Evolutionary conservation across 2,113 vertebrate genomes (phyloP), one percentile per base, ranked within the genome.

Genomic region (Fulmarus glacialis): DNA sequence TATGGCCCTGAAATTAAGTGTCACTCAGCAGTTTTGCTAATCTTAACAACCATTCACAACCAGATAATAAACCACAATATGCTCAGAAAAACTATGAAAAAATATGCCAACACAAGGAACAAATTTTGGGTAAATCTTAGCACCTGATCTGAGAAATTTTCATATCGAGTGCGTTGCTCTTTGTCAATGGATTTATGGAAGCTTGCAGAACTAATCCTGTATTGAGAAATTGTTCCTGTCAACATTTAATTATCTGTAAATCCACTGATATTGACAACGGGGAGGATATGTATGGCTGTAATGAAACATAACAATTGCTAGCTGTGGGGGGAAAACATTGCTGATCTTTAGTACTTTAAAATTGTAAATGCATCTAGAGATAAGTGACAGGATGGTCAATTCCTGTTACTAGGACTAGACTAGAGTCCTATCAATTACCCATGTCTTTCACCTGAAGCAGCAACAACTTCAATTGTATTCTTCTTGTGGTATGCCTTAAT

Each of bases 1-100:
- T 94, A 92, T 60, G 12, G 38, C 30, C 40, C 89, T 77, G 82
- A 94, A 96, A 93, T 83, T 86, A 75, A 94, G 67, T 75, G 53
- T 90, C 79, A 74, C n/a, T 94, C 71, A 74, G 82, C 38, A 87
- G 47, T 78, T 97, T 88, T 93, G 6, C n/a, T 94, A 72, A 74
- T 84, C 82, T 74, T 79, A 95, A 71, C 34, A 90, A n/a, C 32
- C 29, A 87, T 79, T 81, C 77, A 72, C 23, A 67, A 87, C 4
- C 8, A 55, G 52, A 74, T 75, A 94, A 89, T 91, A 93, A 93
- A 94, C 64, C 3, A 52, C 7, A 64, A 73, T 53, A 73, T 43
- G 30, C 43, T 90, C 52, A 82, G 53, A 90, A 95, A 90, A 82
- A 20, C 6, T 12, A 16, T 24, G n/a, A 89, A 78, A 52, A 72